phyloP scores from a whole-genome alignment of 2,113 vertebrate genomes.

The Neodon shergylaensis region DNA sequence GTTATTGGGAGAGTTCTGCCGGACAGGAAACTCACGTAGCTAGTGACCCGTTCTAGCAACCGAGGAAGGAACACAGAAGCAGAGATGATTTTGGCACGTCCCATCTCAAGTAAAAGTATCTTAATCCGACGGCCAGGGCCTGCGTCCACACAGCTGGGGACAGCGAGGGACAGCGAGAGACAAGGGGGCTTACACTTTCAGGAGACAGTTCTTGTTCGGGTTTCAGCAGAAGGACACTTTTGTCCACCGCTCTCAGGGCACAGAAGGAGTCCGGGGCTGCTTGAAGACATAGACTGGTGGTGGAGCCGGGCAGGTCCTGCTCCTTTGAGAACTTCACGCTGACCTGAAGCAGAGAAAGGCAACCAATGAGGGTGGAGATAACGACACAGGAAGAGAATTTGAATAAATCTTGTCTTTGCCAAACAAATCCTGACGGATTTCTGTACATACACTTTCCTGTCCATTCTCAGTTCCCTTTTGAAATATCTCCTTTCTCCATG shows the following conservation, averaged over 20 bases:
- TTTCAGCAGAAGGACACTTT: slow-evolving; percentile 88
- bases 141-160: neutral
- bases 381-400: neutral
- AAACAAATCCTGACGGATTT: neutral
- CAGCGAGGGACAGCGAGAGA: no score
- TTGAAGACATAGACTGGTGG: slow-evolving; percentile 83
- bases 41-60: neutral
- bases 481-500: neutral
- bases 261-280: slow-evolving; percentile 90
- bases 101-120: neutral
- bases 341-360: slow-evolving; percentile 84
- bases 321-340: slow-evolving; percentile 87
- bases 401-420: neutral
- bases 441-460: neutral
- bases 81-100: neutral
- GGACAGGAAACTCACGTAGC: neutral
- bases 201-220: slow-evolving; percentile 82
- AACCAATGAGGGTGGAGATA: neutral
- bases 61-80: neutral
- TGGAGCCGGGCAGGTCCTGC: slow-evolving; percentile 85
- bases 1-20: neutral
- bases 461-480: neutral
- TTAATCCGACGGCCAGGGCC: neutral
- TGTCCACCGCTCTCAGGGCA: slow-evolving; percentile 89
- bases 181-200: slow-evolving; percentile 62